These are phyloP conservation scores for Molossus alvarezi DNA, from an alignment of 2,797 vertebrate species.

Conservation along the genomic window DNA sequence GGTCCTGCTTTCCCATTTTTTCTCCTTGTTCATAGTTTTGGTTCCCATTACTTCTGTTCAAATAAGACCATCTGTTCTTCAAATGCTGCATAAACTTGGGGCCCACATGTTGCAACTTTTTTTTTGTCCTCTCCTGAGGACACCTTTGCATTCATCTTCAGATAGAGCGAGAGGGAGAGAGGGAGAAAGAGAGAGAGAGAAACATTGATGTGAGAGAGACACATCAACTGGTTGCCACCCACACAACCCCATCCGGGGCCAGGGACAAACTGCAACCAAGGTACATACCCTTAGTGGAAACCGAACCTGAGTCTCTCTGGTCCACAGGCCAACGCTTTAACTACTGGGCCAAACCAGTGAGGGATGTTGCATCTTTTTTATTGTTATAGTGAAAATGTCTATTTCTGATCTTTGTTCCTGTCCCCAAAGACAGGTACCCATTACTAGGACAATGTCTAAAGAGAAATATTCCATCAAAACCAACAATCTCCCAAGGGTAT, in stretches of 20 bases:
- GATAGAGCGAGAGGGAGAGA: too few relatives aligned
- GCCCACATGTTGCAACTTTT: background rate
- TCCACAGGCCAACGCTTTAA: too few relatives aligned
- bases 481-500: background rate
- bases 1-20: constrained; percentile 24
- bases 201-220: too few relatives aligned
- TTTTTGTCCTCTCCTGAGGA: too few relatives aligned
- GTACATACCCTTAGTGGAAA: too few relatives aligned
- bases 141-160: too few relatives aligned
- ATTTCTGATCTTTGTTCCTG: background rate
- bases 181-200: too few relatives aligned
- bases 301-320: too few relatives aligned
- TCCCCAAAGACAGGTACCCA: background rate
- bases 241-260: too few relatives aligned
- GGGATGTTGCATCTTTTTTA: background rate
- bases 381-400: background rate
- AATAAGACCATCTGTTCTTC: constrained; percentile 20
- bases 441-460: constrained; percentile 40
- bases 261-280: too few relatives aligned
- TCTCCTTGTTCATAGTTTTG: background rate
- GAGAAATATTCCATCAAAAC: constrained; percentile 51
- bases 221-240: too few relatives aligned
- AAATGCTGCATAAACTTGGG: constrained; percentile 18
- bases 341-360: too few relatives aligned
- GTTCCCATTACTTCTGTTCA: constrained; percentile 14